Evolutionary conservation across 1,140 invertebrate genomes (phyloP), one percentile per base, ranked within the genome.

Genomic region (Zelostemma sp.): DNA sequence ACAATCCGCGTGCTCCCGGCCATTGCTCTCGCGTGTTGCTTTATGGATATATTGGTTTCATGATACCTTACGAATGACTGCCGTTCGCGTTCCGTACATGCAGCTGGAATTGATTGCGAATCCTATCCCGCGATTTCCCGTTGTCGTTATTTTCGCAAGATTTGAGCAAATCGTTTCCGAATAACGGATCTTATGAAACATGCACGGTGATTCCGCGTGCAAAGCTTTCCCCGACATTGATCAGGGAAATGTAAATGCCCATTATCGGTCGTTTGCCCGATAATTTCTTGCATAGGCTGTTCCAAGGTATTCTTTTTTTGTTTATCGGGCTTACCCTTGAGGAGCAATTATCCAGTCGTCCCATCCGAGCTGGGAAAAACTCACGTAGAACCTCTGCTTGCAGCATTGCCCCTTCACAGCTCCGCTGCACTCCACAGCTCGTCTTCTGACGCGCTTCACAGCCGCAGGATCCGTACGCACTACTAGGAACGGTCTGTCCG

Each of bases 271-370:
- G n/a, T n/a, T n/a, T n/a, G n/a, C n/a, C n/a, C n/a, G n/a, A n/a
- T n/a, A n/a, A n/a, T n/a, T n/a, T n/a, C n/a, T n/a, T n/a, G n/a
- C n/a, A n/a, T n/a, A n/a, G n/a, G n/a, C n/a, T n/a, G n/a, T n/a
- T n/a, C n/a, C n/a, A 21, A 48, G 16, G 16, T 48, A 4, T 14
- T 40, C 5, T n/a, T 15, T 11, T 15, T n/a, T 3, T 15, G 15
- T 40, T 40, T 40, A 4, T 40, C 38, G 38, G n/a, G 38, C 38
- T 80, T 55, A 86, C 81, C 91, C 91, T 76, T 90, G 88, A 3
- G 95, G 95, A 31, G 94, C 94, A 63, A 97, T 96, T 75, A 98
- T 95, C 94, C 95, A 97, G 86, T 96, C 95, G 80, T 96, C 94
- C 95, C 95, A 97, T 54, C 95, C 95, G 11, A 97, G 88, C 54